Evolutionary conservation across 2,797 vertebrate genomes (phyloP).

Genomic region (Acanthiza pusilla): DNA sequence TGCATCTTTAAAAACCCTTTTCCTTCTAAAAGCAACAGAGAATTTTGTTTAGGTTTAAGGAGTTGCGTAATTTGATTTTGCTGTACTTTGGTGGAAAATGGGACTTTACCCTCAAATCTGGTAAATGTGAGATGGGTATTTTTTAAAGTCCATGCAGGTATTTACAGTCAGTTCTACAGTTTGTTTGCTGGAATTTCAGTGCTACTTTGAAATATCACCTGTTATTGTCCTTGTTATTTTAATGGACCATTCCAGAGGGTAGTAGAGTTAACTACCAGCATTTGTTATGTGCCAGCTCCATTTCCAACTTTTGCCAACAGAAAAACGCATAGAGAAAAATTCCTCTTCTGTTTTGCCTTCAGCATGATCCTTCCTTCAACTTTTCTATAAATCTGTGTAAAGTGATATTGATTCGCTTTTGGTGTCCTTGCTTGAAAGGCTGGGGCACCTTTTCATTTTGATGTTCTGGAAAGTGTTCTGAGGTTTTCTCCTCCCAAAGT

Average conservation of each 20-base stretch:
- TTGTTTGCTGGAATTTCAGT: neutral
- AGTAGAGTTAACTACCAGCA: neutral
- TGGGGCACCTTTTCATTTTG: neutral
- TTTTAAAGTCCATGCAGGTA: neutral
- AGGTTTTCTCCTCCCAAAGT: neutral
- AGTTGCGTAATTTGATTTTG: neutral
- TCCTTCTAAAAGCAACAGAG: neutral
- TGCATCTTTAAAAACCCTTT: neutral
- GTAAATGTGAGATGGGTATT: neutral
- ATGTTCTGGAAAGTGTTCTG: neutral
- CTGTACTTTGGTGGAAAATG: neutral
- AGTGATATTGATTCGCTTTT: neutral
- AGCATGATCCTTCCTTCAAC: neutral
- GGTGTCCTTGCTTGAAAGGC: neutral
- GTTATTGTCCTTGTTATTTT: neutral
- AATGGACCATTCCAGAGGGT: neutral
- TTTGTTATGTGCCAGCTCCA: neutral
- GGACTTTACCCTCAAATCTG: neutral
- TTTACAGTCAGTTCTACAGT: neutral
- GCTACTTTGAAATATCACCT: neutral
- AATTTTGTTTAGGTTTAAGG: neutral
- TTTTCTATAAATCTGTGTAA: neutral
- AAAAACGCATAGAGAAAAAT: neutral
- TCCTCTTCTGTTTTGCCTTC: neutral
- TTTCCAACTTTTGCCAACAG: neutral